Evolutionary conservation across 35 echinoderm and acorn worm genomes (phyloP), one percentile per base, ranked within the genome.

Genomic region (Heliocidaris erythrogramma): DNA sequence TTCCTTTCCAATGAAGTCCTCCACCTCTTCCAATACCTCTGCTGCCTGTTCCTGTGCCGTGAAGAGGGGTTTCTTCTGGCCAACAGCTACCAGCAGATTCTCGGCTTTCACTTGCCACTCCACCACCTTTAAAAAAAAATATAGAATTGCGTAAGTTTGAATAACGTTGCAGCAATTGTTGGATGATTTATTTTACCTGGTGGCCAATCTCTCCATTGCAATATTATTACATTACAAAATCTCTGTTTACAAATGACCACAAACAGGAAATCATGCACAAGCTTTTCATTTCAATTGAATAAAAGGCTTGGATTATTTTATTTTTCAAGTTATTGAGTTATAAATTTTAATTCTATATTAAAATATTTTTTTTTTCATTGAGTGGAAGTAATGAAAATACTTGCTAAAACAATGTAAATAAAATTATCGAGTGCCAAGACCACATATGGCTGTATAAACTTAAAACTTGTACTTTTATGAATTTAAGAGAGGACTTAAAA

Each of bases 71-170:
- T 95, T 65, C 65, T 95, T 93, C 31, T 93, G 53, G 18, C 96
- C 97, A 24, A 97, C 86, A 48, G 95, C 95, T 9, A 97, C 92
- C 10, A 99, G 95, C 9, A 99, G 93, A 42, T 96, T 94, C 17
- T 97, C 96, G 31, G 94, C 96, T 84, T 99, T 97, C 85, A 96
- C 96, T 90, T 97, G 97, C 98, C 98, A 99, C 17, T 97, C 95
- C 56, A 96, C 90, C 52, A 91, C 86, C 97, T 97, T 48, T 6
- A 95, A 88, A 96, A 21, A 16, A 59, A 89, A 4, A n/a, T n/a
- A n/a, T n/a, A n/a, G 21, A 16, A 78, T 78, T 78, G 27, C 65
- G n/a, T 2, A 78, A 78, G 7, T 86, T 29, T 24, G 2, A 32
- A 86, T 32, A 24, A 86, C 2, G 85, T 86, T 86, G 27, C 32